A percentile compares a stretch with the other conserved stretches of the same genome.
Evolutionary conservation across 2,888 invertebrate species (phyloP).

Genomic region (Sturmia bella): DNA sequence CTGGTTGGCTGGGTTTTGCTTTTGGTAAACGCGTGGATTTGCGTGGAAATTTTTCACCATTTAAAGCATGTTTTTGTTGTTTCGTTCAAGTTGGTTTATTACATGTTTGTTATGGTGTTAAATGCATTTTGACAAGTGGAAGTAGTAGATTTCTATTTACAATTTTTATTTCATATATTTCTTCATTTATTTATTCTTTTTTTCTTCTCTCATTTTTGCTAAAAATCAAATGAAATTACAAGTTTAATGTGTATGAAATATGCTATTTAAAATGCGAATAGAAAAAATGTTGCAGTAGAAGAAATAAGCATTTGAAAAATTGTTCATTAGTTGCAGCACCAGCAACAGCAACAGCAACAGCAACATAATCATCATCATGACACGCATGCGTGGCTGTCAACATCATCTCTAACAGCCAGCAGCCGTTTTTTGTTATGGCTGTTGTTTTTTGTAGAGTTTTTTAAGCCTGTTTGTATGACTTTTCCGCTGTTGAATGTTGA

Average conservation of each 20-base stretch:
- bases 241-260: constrained; percentile 33
- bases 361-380: constrained; percentile 40
- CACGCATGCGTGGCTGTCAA: constrained; percentile 66
- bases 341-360: constrained; percentile 16
- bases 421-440: constrained; percentile 39
- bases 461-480: constrained; percentile 53
- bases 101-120: constrained; percentile 59
- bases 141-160: constrained; percentile 61
- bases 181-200: not conserved
- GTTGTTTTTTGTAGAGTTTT: not conserved
- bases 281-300: not conserved
- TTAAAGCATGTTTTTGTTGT: constrained; percentile 28
- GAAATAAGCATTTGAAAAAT: constrained; percentile 53
- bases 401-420: constrained; percentile 48
- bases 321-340: constrained; percentile 49
- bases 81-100: constrained; percentile 51
- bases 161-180: constrained; percentile 10
- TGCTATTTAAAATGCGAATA: constrained; percentile 38
- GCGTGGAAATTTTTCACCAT: constrained; percentile 52
- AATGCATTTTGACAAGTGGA: constrained; percentile 70
- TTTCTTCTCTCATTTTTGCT: not conserved
- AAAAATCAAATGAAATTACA: constrained; percentile 19
- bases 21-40: constrained; percentile 58
- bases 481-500: constrained; percentile 57
- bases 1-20: constrained; percentile 61